Base-by-base conservation (phyloP, 2,888 invertebrate genomes). In the Caenorhabditis sinica region DNA sequence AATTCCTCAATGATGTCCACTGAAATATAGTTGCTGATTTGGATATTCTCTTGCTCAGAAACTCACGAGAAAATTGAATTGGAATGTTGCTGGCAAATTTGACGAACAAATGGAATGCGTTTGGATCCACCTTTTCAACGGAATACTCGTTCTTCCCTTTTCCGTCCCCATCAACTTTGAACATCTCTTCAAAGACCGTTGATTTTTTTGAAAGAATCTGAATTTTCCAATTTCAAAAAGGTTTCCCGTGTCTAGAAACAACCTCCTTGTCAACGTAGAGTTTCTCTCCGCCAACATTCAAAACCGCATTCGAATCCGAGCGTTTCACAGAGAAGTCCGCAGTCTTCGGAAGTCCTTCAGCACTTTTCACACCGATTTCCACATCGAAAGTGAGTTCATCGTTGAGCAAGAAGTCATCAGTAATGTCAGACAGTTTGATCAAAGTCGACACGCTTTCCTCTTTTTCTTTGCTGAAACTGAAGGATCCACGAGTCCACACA, bases 331-430 rank as follows among this genome's bases (percentile, higher is more conserved):
- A 43, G 28, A 74, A 45, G 33, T 63, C 36, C 4, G 23, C 60
- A 11, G 36, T 33, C 15, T 58, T 75, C 15, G 28, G 33, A 20
- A 58, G 25, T 9, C 60, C 60, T 36, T 66, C 33, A 0, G 58
- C 11, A 30, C 36, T 63, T 33, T 68, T 68, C 56, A 75, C 66
- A 9, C 75, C 75, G 30, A 75, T 58, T 20, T 75, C 66, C 60
- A 68, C 75, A 17, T 66, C 75, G 43, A 75, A 66, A 45, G 66
- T 58, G 23, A 75, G 43, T 11, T 28, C 45, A 23, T 66, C 66
- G 28, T 75, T 66, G 6, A 23, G 28, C 36, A 65, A 30, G 23
- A 74, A 74, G 11, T 63, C 63, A 11, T 53, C 63, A n/a, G 45
- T 49, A 8, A 49, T 11, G 1, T 25, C 28, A 23, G 20, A 13